Evolutionary conservation across 2,113 vertebrate species (phyloP), one percentile per base, ranked within the genome.

Genomic region (Tachysurus vachellii): DNA sequence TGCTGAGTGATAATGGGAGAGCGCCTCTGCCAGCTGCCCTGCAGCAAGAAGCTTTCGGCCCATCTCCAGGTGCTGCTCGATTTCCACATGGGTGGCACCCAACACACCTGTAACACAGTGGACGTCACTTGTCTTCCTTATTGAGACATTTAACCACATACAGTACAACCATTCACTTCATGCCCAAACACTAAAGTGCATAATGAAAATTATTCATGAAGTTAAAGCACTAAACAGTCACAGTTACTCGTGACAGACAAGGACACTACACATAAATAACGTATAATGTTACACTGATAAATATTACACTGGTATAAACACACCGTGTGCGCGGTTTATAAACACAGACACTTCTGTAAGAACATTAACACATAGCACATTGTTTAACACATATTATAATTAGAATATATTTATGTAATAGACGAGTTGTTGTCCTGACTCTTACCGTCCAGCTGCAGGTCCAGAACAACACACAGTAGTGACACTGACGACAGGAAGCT

Each of bases 61-160:
- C 96, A 96, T 96, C 90, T 96, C 96, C 92, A 97, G 92, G 90
- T 97, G 96, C 87, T 95, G 95, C 89, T 97, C 96, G 0, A 97
- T 96, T 92, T 96, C 96, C 0, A 94, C 95, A 44, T 94, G 95
- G 19, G 95, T 95, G 1, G 94, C 94, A 36, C 95, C 96, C 70
- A 96, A 88, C 79, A 95, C 92, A 75, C 96, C 96, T 97, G 92
- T 21, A 92, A 93, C 61, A 4, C 91, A 87, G 14, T 68, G 9
- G 28, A 64, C 13, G 12, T 59, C 9, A 70, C 21, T 19, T 9
- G 42, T 10, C 82, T 1, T 59, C 0, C 47, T 54, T n/a, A 77
- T 5, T 54, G 19, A 44, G 56, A 42, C 31, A 80, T 36, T 59
- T 80, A 61, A 23, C 5, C 28, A 31, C 53, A 57, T 3, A 56